Percentiles rank a stretch among this genome's conserved stretches.
phyloP scores from a whole-genome alignment of 2,797 vertebrate genomes.

The Catamblyrhynchus diadema region DNA sequence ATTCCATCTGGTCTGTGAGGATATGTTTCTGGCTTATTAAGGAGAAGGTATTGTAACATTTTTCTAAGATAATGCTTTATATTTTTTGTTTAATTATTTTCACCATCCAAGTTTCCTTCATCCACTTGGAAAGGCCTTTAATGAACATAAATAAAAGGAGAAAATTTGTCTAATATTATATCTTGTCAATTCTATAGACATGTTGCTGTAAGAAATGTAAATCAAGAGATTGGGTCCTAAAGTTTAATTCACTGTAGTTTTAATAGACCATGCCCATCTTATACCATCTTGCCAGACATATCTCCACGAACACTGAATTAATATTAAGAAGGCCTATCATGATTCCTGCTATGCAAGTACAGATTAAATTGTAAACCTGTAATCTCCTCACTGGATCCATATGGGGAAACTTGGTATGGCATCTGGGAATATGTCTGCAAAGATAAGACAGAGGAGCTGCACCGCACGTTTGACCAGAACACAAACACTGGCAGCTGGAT shows the following conservation, averaged over 20 bases:
- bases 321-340: not conserved
- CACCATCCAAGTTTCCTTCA: not conserved
- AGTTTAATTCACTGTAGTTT: slow-evolving; percentile 44
- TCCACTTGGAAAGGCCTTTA: not conserved
- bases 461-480: not conserved
- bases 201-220: not conserved
- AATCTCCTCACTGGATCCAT: not conserved
- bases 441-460: not conserved
- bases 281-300: not conserved
- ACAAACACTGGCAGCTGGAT: not conserved
- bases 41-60: not conserved
- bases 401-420: not conserved
- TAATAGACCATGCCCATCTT: not conserved
- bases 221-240: not conserved
- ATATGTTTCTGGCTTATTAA: not conserved
- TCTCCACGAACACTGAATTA: not conserved
- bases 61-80: not conserved
- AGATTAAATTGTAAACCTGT: not conserved
- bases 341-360: not conserved
- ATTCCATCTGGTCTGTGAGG: not conserved
- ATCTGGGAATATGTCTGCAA: not conserved
- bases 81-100: not conserved
- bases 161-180: not conserved
- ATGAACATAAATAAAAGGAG: not conserved
- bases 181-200: not conserved